Percentiles rank a stretch among this genome's conserved stretches.
phyloP scores from a whole-genome alignment of 2,113 vertebrate genomes.

The Clarias magur region DNA sequence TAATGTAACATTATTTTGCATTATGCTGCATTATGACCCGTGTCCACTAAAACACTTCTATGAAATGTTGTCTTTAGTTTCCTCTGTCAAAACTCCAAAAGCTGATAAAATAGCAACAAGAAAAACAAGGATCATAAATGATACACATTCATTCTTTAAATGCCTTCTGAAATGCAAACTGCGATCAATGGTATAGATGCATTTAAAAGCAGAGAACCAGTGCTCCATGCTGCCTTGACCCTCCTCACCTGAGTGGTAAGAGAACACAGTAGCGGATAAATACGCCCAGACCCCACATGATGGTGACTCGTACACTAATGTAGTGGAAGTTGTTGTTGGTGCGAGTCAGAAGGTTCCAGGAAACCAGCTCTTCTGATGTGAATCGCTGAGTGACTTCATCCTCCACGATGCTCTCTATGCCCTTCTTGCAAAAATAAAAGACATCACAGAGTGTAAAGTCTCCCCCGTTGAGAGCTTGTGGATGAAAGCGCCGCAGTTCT shows the following conservation, averaged over 20 bases:
- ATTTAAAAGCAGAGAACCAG: not conserved
- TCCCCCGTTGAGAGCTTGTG: slow-evolving; percentile 51
- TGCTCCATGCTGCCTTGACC: no score
- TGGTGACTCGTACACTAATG: slow-evolving; percentile 85
- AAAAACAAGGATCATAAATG: not conserved
- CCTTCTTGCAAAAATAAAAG: slow-evolving; percentile 90
- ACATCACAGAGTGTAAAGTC: slow-evolving; percentile 85
- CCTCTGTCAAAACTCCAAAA: not conserved
- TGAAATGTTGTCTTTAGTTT: not conserved
- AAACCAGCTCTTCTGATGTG: slow-evolving; percentile 92
- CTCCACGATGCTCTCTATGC: slow-evolving; percentile 90
- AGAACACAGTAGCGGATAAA: slow-evolving; percentile 86
- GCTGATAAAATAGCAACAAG: not conserved
- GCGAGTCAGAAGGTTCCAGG: slow-evolving; percentile 97
- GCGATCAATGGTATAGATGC: not conserved
- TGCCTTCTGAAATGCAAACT: not conserved
- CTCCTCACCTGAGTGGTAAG: slow-evolving; percentile 85
- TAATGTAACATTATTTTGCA: not conserved
- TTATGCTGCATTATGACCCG: not conserved
- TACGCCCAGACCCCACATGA: slow-evolving; percentile 90
- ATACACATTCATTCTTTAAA: not conserved
- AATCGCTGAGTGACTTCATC: slow-evolving; percentile 94
- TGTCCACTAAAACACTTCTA: not conserved
- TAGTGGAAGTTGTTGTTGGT: slow-evolving; percentile 93
- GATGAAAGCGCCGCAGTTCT: slow-evolving; percentile 65